Conservation (phyloP, 2,797 vertebrate genomes). For the Hephaestus fuliginosus region DNA sequence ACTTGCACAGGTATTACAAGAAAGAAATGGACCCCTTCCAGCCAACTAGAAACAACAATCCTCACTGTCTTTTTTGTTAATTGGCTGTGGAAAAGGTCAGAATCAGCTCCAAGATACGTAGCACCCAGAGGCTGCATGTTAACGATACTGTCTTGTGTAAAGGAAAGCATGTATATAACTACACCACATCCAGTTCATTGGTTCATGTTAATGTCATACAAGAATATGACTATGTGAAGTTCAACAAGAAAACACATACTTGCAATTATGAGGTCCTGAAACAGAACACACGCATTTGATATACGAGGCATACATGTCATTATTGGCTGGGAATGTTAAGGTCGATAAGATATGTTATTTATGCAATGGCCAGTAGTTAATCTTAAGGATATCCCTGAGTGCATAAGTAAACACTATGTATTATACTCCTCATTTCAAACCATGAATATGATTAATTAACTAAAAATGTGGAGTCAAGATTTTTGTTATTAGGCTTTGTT, state of each 20-base stretch:
- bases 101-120: neutral
- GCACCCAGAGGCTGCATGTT: neutral
- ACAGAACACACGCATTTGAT: neutral
- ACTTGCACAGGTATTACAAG: neutral
- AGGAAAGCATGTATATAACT: neutral
- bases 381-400: neutral
- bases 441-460: neutral
- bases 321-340: neutral
- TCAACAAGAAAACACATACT: neutral
- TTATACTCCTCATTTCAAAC: neutral
- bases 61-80: neutral
- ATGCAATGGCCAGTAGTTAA: neutral
- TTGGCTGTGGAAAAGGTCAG: neutral
- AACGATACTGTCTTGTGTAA: neutral
- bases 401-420: neutral
- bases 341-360: neutral
- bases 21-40: neutral
- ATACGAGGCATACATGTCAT: neutral
- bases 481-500: constrained; percentile 6
- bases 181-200: neutral
- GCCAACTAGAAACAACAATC: neutral
- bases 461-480: neutral
- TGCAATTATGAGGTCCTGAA: neutral
- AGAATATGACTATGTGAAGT: neutral
- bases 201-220: neutral